Conservation (phyloP, 2,113 vertebrate species). For the Malurus cyaneus region DNA sequence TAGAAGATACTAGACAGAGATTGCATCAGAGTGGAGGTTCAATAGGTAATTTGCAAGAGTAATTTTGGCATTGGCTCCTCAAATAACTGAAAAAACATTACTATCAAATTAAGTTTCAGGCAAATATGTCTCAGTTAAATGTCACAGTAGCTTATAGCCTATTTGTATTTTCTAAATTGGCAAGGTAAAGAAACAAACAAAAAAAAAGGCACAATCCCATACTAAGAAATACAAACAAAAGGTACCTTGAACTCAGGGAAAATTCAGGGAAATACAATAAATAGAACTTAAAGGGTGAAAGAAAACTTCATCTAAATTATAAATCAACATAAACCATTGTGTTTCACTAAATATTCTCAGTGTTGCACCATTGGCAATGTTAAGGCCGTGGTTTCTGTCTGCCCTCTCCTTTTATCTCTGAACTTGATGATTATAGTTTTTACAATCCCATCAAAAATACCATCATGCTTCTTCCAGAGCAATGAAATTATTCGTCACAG, state of each 20-base stretch:
- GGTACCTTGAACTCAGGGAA: not conserved
- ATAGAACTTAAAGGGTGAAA: not conserved
- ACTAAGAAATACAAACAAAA: not conserved
- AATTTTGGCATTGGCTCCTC: not conserved
- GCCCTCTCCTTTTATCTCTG: not conserved
- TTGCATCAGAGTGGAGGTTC: not conserved
- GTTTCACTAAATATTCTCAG: not conserved
- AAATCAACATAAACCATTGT: not conserved
- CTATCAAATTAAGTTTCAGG: not conserved
- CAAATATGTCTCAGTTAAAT: not conserved
- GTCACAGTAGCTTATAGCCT: not conserved
- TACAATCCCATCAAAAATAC: not conserved
- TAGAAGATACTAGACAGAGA: not conserved
- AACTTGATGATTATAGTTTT: not conserved
- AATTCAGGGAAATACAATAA: not conserved
- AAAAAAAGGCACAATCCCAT: fast-evolving
- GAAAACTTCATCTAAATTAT: not conserved
- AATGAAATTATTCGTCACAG: not conserved
- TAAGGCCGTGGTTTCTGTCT: not conserved
- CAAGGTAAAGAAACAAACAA: not conserved
- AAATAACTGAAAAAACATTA: not conserved
- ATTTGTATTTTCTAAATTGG: not conserved
- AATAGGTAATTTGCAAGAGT: not conserved
- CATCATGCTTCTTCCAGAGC: not conserved
- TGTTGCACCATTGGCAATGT: not conserved